Base-by-base conservation (phyloP, 2,888 invertebrate species). In the Sericinus montela region DNA sequence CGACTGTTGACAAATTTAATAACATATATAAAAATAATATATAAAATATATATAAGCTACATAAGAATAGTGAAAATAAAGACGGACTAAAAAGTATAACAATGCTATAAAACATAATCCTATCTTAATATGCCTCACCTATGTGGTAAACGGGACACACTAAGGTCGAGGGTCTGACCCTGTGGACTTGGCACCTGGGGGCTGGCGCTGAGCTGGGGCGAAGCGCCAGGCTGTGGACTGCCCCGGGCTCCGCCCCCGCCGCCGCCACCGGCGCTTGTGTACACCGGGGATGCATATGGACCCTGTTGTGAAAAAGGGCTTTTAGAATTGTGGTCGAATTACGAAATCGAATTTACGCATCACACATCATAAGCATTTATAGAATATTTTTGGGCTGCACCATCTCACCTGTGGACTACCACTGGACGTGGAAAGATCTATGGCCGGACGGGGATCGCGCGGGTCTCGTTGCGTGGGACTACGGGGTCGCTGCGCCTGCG, bases 151-250 rank as follows among this genome's bases (percentile, higher is more conserved):
- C 95, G 91, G 83, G 94, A 95, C 66, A 96, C 95, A 84, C 95
- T 95, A 79, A 96, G 92, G 90, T 96, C 96, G 80, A 96, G 91
- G 67, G 96, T 96, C 82, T 96, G 96, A 67, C 96, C 96, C 89
- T 96, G 96, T 56, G 96, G 96, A 90, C 95, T 96, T 72, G 96
- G 95, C 85, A 95, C 95, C 90, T 95, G 95, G 59, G 95, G 95
- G 88, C 95, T 95, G 72, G 95, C 94, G 60, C 95, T 93, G 64
- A 94, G 91, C 71, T 89, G 89, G 58, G 96, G 96, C 83, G 95
- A 95, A 58, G 95, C 94, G 62, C 95, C 95, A 52, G 95, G 95
- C 80, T 94, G 95, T 59, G 95, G 95, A 80, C 95, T 95, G 65
- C 94, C 94, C 57, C 93, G 92, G 51, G 93, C 92, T 58, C 93